Evolutionary conservation across 2,888 invertebrate species (phyloP), one percentile per base, ranked within the genome.

Genomic region (Capitulum mitella): DNA sequence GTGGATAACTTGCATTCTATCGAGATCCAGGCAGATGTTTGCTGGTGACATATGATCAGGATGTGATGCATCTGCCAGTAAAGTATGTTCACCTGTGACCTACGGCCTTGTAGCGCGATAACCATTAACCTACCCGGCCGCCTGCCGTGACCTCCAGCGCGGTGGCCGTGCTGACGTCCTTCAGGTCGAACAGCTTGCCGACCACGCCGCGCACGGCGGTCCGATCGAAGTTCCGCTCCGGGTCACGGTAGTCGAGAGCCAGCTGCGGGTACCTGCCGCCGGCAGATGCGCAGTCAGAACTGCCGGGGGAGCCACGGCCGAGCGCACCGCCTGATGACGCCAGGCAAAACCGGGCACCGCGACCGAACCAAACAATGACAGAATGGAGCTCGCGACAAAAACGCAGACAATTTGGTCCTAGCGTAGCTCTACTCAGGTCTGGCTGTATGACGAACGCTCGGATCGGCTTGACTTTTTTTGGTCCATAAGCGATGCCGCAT

Each of bases 121-220:
- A n/a, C n/a, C n/a, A n/a, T n/a, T 43, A 12, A 43, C 88, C 86
- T 86, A 95, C 95, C 88, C 89, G 90, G 80, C 92, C 93, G 14
- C 95, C 95, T 29, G 94, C 95, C 16, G 92, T 92, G 32, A 92
- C 91, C 85, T 96, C 95, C 79, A 98, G 85, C 3, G 97, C 97
- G 76, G 91, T 90, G 78, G 91, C 91, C 84, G 91, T 89, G 40
- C 85, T 86, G 3, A 89, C 88, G 84, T 97, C 92, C 79, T 88
- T 89, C 0, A 97, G 89, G 58, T 89, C 88, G 79, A 98, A 89
- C 81, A 97, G 87, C 82, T 92, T 90, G 82, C 93, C 93, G 0
- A 95, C 91, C 43, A 93, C 89, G 29, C 97, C 97, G 82, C 84
- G 83, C 14, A 95, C 92, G 81, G 89, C 88, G 0, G 85, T 84